phyloP scores from a whole-genome alignment of 2,888 invertebrate genomes.

The Hydrotaea cyrtoneurina region DNA sequence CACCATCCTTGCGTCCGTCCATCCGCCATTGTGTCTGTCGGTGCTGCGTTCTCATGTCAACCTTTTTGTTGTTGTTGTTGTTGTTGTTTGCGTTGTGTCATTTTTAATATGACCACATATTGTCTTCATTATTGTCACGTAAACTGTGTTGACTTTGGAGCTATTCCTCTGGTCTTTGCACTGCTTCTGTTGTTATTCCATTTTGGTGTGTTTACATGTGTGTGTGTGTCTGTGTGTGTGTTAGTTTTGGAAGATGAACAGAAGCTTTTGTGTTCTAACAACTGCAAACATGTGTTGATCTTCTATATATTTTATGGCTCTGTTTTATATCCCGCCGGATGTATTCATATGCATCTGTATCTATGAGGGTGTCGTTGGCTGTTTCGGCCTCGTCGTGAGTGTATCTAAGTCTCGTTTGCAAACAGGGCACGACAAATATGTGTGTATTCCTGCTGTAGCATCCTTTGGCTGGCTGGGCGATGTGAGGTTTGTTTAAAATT shows the following conservation, averaged over 20 bases:
- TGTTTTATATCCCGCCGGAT: background rate
- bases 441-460: background rate
- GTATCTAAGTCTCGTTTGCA: background rate
- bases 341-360: too few relatives aligned
- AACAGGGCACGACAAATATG: conserved; percentile 16
- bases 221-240: too few relatives aligned
- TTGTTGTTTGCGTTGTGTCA: background rate
- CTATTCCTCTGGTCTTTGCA: conserved; percentile 3
- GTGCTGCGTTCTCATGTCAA: background rate
- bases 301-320: conserved; percentile 39
- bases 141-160: conserved; percentile 36
- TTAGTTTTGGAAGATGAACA: background rate
- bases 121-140: conserved; percentile 45
- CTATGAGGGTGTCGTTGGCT: too few relatives aligned
- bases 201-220: too few relatives aligned
- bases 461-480: background rate
- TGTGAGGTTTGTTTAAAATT: conserved; percentile 40
- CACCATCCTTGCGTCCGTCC: background rate
- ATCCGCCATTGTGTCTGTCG: background rate
- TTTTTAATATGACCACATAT: conserved; percentile 34
- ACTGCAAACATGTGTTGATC: conserved; percentile 46
- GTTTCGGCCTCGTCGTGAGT: background rate
- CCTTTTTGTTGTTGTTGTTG: too few relatives aligned
- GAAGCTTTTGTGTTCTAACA: background rate
- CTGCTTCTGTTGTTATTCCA: background rate